Percentiles rank a stretch among this genome's conserved stretches.
phyloP scores from a whole-genome alignment of 2,888 invertebrate species.

The Rhodophaea formosa region DNA sequence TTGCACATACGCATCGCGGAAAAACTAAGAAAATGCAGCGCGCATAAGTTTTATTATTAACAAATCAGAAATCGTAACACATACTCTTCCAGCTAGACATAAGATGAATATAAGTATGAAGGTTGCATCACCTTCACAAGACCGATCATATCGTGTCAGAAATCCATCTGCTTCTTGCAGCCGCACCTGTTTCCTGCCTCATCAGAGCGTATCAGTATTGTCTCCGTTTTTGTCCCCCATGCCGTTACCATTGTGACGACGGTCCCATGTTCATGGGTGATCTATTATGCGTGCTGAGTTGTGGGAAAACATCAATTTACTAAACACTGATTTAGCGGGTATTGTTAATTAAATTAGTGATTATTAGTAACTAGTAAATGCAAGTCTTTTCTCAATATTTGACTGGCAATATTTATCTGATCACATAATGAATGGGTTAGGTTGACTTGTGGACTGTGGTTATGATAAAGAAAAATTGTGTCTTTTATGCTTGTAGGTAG shows the following conservation, averaged over 20 bases:
- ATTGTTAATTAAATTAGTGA: not conserved
- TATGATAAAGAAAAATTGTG: too few relatives aligned
- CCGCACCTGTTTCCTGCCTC: slow-evolving; percentile 55
- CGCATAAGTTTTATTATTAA: too few relatives aligned
- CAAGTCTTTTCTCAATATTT: too few relatives aligned
- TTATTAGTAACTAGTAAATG: too few relatives aligned
- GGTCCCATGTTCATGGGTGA: slow-evolving; percentile 33
- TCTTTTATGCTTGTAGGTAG: too few relatives aligned
- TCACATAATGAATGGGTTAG: too few relatives aligned
- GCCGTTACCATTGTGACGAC: slow-evolving; percentile 44
- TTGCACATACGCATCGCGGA: too few relatives aligned
- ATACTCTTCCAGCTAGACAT: too few relatives aligned
- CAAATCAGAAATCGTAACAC: too few relatives aligned
- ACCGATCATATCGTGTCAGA: slow-evolving; percentile 24
- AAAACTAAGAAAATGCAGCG: too few relatives aligned
- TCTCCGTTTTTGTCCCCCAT: slow-evolving; percentile 50
- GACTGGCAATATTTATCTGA: too few relatives aligned
- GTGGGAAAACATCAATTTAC: slow-evolving; percentile 25
- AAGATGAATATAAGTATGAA: not conserved
- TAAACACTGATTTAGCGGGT: not conserved
- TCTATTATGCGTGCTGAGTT: slow-evolving; percentile 24
- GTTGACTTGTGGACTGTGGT: too few relatives aligned
- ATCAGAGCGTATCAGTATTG: slow-evolving; percentile 52
- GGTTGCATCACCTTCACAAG: slow-evolving; percentile 1
- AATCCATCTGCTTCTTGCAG: slow-evolving; percentile 34